Evolutionary conservation across 1,140 invertebrate species (phyloP), one percentile per base, ranked within the genome.

Genomic region (Nasonia longicornis): DNA sequence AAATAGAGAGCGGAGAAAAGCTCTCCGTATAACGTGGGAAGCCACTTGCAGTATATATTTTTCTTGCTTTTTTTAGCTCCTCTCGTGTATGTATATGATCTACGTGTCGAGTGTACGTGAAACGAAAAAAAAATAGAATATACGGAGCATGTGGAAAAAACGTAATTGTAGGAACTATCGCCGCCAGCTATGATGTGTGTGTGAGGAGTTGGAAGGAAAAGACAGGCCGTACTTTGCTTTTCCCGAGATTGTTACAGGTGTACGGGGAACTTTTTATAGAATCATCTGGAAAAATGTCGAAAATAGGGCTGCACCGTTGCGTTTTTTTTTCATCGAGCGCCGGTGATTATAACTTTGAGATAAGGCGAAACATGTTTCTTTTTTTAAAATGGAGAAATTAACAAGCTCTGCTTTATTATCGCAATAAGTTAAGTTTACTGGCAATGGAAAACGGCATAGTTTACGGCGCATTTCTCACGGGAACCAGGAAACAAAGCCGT

Each of bases 1-100:
- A 71, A 71, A 71, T 71, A 38, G 69, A 42, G 69, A 71, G 35
- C 31, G n/a, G 35, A 38, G 69, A 35, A 42, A 71, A 71, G 69
- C 35, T 58, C 52, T n/a, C 16, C 16, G 14, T 11, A 20, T 16
- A 11, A 71, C 69, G 69, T 71, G 69, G 69, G 69, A 71, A 71
- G 69, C 11, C 22, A 26, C 66, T 69, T 8, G 22, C 63, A 0
- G 66, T 31, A 26, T 69, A 31, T 35, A 14, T 70, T 70, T 20
- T 29, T 66, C 6, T n/a, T 66, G 20, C 6, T 66, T 66, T 66
- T 48, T 48, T 58, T n/a, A 58, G 20, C 20, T 52, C 1, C 20
- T 58, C 52, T 20, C 6, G 20, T 58, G 3, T 58, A 58, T 14
- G 7, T n/a, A 14, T n/a, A n/a, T n/a, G 52, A 58, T 58, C 14